A percentile compares a stretch with the other conserved stretches of the same genome.
phyloP scores from a whole-genome alignment of 2,888 invertebrate species.

The Noctua comes region DNA sequence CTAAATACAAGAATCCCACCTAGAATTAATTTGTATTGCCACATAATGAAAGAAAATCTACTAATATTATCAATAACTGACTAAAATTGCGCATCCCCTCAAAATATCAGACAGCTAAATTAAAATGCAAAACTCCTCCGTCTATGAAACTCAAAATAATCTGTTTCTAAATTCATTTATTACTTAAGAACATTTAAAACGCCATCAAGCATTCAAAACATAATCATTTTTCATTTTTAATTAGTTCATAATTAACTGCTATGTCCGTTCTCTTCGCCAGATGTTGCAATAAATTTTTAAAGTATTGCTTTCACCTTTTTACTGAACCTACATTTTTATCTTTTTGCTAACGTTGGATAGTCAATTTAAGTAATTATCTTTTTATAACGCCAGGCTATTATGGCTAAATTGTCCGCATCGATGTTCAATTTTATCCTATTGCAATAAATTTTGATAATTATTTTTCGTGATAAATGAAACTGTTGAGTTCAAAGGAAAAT shows the following conservation, averaged over 20 bases:
- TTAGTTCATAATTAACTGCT: slow-evolving; percentile 58
- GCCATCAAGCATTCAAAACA: slow-evolving; percentile 35
- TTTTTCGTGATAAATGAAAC: background rate
- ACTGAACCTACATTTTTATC: slow-evolving; percentile 26
- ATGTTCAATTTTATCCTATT: background rate
- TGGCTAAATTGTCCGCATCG: slow-evolving; percentile 7
- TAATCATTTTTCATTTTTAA: slow-evolving; percentile 62
- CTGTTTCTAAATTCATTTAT: slow-evolving; percentile 1
- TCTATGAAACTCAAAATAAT: slow-evolving; percentile 2
- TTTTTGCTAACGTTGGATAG: slow-evolving; percentile 22
- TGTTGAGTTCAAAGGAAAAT: background rate
- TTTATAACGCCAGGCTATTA: slow-evolving; percentile 18
- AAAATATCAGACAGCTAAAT: background rate
- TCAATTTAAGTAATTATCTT: slow-evolving; percentile 56
- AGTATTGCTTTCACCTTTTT: slow-evolving; percentile 48
- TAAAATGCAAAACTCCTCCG: background rate
- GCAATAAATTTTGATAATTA: background rate
- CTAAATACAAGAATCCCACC: too few species aligned
- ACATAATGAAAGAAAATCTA: background rate
- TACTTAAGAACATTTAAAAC: background rate
- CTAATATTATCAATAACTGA: background rate
- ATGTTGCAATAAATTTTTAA: slow-evolving; percentile 59
- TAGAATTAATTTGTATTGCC: background rate
- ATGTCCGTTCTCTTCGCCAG: slow-evolving; percentile 60
- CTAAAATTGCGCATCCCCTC: background rate